Evolutionary conservation across 2,113 vertebrate species (phyloP), one percentile per base, ranked within the genome.

Genomic region (Hippoglossus stenolepis): DNA sequence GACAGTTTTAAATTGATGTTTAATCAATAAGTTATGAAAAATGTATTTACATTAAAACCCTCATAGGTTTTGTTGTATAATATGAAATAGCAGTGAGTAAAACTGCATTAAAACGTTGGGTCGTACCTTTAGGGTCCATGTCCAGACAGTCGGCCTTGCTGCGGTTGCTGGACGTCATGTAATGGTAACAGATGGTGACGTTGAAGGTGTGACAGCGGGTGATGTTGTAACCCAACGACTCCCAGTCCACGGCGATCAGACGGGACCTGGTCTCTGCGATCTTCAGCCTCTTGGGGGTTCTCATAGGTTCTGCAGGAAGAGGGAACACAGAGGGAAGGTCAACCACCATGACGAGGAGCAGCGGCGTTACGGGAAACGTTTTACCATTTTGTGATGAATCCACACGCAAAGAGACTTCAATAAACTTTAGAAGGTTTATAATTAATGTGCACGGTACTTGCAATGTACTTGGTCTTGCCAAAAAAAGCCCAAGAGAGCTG

Each of bases 121-220:
- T 31, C 31, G 35, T 38, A 90, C 92, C 93, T 94, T 99, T 99
- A 51, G 97, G 98, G 87, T 99, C 98, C 97, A 99, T 99, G 91
- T 99, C 98, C 94, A 99, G 92, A 83, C 98, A 99, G 90, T 96
- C 97, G 0, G 96, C 96, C 80, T 96, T 97, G 94, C 95, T 98
- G 84, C 94, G 94, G 0, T 98, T 98, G 90, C 93, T 95, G 15
- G 96, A 95, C 0, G 90, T 95, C 89, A 95, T 96, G 71, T 98
- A 99, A 86, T 98, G 97, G 93, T 97, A 99, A 90, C 98, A 99
- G 85, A 99, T 99, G 35, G 98, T 99, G 82, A 99, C 97, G 68
- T 99, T 99, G 82, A 99, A 99, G 53, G 98, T 99, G 86, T 99
- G 98, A 90, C 98, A 99, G 31, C 98, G 97, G 20, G 98, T 99